Evolutionary conservation across 2,797 vertebrate genomes (phyloP).

Genomic region (Morus bassanus): DNA sequence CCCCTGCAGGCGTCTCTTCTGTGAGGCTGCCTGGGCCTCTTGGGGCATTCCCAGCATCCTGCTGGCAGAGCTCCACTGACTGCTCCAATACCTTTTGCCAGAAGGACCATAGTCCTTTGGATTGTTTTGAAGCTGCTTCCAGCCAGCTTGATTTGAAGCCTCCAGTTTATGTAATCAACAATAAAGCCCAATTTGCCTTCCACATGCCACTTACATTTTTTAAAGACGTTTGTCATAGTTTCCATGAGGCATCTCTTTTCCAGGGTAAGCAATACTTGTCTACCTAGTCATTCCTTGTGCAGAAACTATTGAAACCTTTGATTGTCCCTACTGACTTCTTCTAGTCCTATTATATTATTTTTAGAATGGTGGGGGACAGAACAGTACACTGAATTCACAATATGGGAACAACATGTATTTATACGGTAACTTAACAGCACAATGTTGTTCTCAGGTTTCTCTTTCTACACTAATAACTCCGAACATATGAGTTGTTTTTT

Average conservation of each 20-base stretch:
- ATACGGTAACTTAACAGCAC: not conserved
- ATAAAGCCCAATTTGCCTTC: not conserved
- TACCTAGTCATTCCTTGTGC: not conserved
- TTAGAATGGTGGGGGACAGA: not conserved
- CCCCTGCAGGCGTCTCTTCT: not conserved
- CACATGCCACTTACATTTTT: fast-evolving
- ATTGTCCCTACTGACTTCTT: not conserved
- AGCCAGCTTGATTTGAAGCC: not conserved
- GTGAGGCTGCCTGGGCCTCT: not conserved
- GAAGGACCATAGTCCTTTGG: not conserved
- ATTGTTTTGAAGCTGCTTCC: not conserved
- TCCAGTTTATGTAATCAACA: not conserved
- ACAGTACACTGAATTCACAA: not conserved
- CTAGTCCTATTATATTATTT: not conserved
- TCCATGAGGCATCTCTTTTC: not conserved
- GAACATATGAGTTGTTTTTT: not conserved
- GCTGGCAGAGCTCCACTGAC: not conserved
- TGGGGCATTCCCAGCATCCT: fast-evolving
- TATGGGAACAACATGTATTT: not conserved
- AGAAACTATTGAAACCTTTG: not conserved
- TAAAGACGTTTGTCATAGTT: not conserved
- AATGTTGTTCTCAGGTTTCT: not conserved
- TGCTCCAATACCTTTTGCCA: not conserved
- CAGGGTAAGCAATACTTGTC: not conserved
- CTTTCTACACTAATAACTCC: not conserved